Conservation (phyloP, 2,113 vertebrate genomes). For the Chionomys nivalis region DNA sequence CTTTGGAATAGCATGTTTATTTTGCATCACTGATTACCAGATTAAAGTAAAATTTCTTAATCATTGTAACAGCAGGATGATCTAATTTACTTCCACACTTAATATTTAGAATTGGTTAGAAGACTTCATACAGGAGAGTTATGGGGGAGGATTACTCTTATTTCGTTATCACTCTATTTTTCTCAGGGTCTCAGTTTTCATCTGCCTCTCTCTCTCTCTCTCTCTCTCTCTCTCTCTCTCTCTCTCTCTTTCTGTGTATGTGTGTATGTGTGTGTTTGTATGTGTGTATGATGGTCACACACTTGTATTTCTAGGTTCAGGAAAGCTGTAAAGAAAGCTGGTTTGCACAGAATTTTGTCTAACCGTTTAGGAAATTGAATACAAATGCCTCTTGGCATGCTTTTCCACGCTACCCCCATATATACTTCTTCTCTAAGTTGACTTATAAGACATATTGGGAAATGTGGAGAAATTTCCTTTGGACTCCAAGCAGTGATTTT, state of each 20-base stretch:
- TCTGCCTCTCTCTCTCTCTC: neutral
- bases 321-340: neutral
- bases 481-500: conserved; percentile 62
- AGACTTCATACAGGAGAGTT: neutral
- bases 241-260: neutral
- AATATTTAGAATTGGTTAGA: neutral
- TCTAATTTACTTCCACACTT: neutral
- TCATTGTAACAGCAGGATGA: neutral
- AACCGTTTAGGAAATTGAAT: neutral
- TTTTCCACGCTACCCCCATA: neutral
- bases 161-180: neutral
- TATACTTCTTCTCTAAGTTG: neutral
- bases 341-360: neutral
- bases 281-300: neutral
- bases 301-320: rapidly evolving
- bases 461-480: conserved; percentile 53
- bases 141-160: too few species aligned
- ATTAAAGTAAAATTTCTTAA: neutral
- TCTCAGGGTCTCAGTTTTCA: neutral
- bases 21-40: neutral
- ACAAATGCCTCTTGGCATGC: neutral
- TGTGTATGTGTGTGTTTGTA: neutral
- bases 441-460: conserved; percentile 10
- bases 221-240: too few species aligned
- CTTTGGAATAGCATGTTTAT: neutral